Evolutionary conservation across 2,888 invertebrate species (phyloP).

Genomic region (Dexiosoma caninum): DNA sequence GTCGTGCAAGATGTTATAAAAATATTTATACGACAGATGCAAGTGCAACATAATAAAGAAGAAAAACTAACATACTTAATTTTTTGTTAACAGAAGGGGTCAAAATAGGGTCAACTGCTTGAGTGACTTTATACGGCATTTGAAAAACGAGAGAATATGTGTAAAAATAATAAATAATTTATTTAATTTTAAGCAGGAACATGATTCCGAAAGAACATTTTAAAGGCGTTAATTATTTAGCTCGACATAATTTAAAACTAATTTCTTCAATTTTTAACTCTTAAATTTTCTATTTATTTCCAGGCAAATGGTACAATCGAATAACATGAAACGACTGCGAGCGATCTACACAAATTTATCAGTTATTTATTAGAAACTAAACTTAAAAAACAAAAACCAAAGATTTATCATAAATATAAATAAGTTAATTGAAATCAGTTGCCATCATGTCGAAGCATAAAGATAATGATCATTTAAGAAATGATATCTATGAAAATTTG

Average conservation of each 20-base stretch:
- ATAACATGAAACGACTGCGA: conserved; percentile 35
- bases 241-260: neutral
- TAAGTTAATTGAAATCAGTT: neutral
- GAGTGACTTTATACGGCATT: conserved; percentile 34
- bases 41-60: conserved; percentile 40
- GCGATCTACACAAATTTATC: neutral
- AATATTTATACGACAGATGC: conserved; percentile 19
- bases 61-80: conserved; percentile 6
- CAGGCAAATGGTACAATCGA: conserved; percentile 34
- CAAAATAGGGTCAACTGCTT: conserved; percentile 59
- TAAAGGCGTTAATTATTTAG: neutral
- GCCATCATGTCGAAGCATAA: conserved; percentile 76
- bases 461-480: conserved; percentile 77
- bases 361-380: conserved; percentile 5
- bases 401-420: conserved; percentile 44
- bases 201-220: too few species aligned
- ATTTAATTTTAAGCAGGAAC: too few species aligned
- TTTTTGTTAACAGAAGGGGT: conserved; percentile 24
- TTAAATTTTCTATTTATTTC: conserved; percentile 12
- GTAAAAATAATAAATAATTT: neutral
- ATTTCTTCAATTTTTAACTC: neutral
- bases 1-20: conserved; percentile 24
- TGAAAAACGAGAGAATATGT: neutral
- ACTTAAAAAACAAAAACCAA: conserved; percentile 34
- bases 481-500: conserved; percentile 78